Evolutionary conservation across 2,797 vertebrate species (phyloP).

Genomic region (Coendou prehensilis): DNA sequence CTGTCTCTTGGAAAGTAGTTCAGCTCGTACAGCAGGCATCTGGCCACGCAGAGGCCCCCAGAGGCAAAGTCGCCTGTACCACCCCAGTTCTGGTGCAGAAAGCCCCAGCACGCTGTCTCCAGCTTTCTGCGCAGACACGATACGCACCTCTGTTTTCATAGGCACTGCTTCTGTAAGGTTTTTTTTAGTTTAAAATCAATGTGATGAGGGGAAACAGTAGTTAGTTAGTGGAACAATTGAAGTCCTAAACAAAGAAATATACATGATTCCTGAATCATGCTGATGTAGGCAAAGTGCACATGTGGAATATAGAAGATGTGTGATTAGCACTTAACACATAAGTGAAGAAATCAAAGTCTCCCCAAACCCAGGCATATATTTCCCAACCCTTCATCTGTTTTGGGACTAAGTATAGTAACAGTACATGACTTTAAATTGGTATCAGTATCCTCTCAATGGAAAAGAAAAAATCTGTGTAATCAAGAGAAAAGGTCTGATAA

Average conservation of each 20-base stretch:
- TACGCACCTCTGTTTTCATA: background rate
- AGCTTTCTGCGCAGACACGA: background rate
- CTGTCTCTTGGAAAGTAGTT: constrained; percentile 51
- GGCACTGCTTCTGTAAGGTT: background rate
- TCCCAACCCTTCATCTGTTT: background rate
- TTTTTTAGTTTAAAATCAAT: constrained; percentile 46
- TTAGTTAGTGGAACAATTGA: constrained; percentile 30
- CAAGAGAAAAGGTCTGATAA: background rate
- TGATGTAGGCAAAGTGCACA: background rate
- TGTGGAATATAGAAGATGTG: background rate
- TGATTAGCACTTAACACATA: background rate
- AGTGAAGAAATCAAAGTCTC: constrained; percentile 24
- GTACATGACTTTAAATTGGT: constrained; percentile 19
- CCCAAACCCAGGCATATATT: background rate
- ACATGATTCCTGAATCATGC: constrained; percentile 25
- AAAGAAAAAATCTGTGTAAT: constrained; percentile 53
- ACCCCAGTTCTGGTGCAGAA: constrained; percentile 16
- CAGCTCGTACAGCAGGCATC: constrained; percentile 5
- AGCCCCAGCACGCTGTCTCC: background rate
- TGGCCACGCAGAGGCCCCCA: background rate
- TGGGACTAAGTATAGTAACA: constrained; percentile 11
- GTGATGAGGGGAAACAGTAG: background rate
- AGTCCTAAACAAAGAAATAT: constrained; percentile 24
- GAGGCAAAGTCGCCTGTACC: background rate
- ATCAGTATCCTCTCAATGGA: constrained; percentile 13